These are phyloP conservation scores for Aleiodes leptofemur DNA, from an alignment of 2,888 invertebrate genomes.

Conservation along the genomic window DNA sequence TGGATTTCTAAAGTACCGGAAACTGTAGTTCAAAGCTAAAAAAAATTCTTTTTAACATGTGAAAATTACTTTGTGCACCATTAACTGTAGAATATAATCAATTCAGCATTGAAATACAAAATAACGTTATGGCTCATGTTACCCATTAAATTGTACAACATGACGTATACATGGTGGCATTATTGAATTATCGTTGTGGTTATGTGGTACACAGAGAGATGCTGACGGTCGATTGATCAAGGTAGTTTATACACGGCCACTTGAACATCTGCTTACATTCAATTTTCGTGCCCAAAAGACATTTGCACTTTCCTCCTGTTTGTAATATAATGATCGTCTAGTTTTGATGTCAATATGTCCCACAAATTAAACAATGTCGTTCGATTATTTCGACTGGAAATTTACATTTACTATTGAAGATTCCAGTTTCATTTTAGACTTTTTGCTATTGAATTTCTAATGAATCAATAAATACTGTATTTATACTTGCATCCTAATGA, in stretches of 20 bases:
- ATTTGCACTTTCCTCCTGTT: not conserved
- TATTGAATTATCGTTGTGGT: slow-evolving; percentile 32
- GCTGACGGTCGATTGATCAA: slow-evolving; percentile 24
- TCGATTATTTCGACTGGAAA: too few relatives aligned
- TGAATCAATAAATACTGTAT: too few relatives aligned
- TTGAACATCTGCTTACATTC: slow-evolving; percentile 2
- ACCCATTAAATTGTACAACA: not conserved
- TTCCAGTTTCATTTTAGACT: too few relatives aligned
- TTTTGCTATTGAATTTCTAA: too few relatives aligned
- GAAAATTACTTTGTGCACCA: not conserved
- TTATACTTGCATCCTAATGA: too few relatives aligned
- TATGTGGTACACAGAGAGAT: slow-evolving; percentile 17
- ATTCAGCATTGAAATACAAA: not conserved
- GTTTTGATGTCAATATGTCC: not conserved
- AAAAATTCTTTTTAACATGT: slow-evolving; percentile 3
- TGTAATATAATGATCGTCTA: not conserved
- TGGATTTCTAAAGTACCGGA: slow-evolving; percentile 27
- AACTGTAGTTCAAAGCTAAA: slow-evolving; percentile 24
- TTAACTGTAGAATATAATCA: not conserved
- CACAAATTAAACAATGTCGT: too few relatives aligned
- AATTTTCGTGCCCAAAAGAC: not conserved
- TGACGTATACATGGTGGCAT: slow-evolving; percentile 11
- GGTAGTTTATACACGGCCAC: slow-evolving; percentile 4
- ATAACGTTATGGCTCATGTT: slow-evolving; percentile 7
- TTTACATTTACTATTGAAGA: too few relatives aligned